Base-by-base conservation (phyloP, 2,888 invertebrate species). In the Lycocerus yunnanus region DNA sequence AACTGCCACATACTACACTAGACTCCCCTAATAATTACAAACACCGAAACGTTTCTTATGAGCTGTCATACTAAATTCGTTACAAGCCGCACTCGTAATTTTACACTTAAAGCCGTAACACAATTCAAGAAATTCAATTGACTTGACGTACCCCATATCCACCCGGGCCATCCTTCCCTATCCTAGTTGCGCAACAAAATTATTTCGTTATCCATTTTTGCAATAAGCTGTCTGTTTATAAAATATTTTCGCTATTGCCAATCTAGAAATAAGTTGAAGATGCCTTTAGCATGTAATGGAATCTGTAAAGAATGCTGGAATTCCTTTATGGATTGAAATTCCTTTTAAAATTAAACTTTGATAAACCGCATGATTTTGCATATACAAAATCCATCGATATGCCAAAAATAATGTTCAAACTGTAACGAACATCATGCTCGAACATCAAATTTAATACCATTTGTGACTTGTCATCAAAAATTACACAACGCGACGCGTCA, bases 271-370 rank as follows among this genome's bases (percentile, higher is more conserved):
- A 67, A 70, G 65, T 61, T 59, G 58, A 27, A 70, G 58, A 60
- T 63, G 61, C 65, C 66, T 43, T 73, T 70, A 43, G 67, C 67
- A 76, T 76, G 73, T 71, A 69, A 68, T 71, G 70, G 73, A 77
- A 74, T 70, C 66, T 66, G 71, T 72, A 75, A 71, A 75, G 69
- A 69, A 75, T 72, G 77, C 63, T 58, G 75, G 78, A 80, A 80
- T 79, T 80, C 80, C 79, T 78, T 78, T 77, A 80, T 78, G 75
- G 78, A 78, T 77, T 78, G 79, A 77, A 79, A 80, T 80, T 79
- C 79, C 77, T 76, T 76, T 76, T 78, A 77, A 80, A 79, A 80
- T 80, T 79, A 80, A 80, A 80, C 79, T 80, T 80, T 78, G 79
- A 80, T 80, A 78, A 79, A 78, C 78, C 79, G 78, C 77, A 80